Evolutionary conservation across 2,888 invertebrate genomes (phyloP), one percentile per base, ranked within the genome.

Genomic region (Aspidiotus rigidus): DNA sequence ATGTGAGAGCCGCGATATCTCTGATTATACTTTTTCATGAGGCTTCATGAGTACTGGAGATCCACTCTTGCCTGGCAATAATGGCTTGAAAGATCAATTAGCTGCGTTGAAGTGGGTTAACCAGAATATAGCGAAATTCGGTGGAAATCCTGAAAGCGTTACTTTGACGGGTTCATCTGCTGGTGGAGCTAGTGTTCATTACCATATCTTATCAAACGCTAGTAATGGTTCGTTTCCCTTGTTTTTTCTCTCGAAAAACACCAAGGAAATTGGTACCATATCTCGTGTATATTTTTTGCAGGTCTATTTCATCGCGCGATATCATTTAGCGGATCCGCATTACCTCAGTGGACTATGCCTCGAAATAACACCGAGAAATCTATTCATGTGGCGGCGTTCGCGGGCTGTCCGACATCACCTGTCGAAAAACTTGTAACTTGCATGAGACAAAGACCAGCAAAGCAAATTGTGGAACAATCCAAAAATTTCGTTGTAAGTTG

Each of bases 381-480:
- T n/a, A 2, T 63, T 5, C n/a, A 39, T 6, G n/a, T 63, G 10
- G 63, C 63, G 16, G 16, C 63, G 0, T 39, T 49, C 7, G 7
- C 54, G 5, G 15, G 53, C 53, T 63, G 63, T 28, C 63, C 63
- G 0, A 63, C 63, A 7, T n/a, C n/a, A n/a, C 28, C 10, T 63
- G 15, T 54, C 40, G 13, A 11, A 49, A 7, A 44, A 17, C 40
- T 54, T 44, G 39, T 63, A 17, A 54, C 10, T 7, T 63, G 63
- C 11, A 28, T 63, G 54, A 63, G 53, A 54, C 28, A 16, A 55
- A 53, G 53, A 54, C 16, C 63, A 7, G 74, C 74, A 5, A 53
- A 70, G 44, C 73, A 74, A 28, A 73, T 78, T 15, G 72, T 75
- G 2, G 62, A 69, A 42, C 62, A 70, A 17, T 28, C 69, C 15